Evolutionary conservation across 2,113 vertebrate genomes (phyloP).

Genomic region (Zapornia atra): DNA sequence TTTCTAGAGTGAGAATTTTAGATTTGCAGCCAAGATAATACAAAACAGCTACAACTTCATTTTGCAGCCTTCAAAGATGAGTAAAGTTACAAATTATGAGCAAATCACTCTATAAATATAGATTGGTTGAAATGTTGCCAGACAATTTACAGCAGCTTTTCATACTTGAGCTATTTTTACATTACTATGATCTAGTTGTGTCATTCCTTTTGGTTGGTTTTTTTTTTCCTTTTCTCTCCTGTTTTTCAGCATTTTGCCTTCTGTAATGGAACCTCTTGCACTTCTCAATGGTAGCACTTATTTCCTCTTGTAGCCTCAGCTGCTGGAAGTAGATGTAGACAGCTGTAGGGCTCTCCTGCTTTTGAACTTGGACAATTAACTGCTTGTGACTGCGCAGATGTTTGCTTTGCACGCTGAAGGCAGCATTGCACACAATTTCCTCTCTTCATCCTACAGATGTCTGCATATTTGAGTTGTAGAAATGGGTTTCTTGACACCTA

Average conservation of each 20-base stretch:
- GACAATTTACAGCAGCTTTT: background rate
- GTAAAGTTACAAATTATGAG: background rate
- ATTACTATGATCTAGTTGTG: background rate
- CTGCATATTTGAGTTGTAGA: conserved; percentile 15
- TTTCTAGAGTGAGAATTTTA: background rate
- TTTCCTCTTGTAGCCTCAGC: background rate
- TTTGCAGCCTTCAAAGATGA: background rate
- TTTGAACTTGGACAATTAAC: conserved; percentile 7
- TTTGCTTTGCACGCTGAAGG: conserved; percentile 19
- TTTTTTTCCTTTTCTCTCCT: background rate
- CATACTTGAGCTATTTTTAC: background rate
- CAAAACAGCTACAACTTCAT: background rate
- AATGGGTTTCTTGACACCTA: background rate
- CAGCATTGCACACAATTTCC: background rate
- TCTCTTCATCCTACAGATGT: background rate
- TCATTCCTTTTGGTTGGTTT: background rate
- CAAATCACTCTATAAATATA: background rate
- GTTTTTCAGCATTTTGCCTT: background rate
- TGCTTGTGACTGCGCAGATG: background rate
- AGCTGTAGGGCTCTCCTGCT: conserved; percentile 10
- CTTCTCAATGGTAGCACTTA: background rate
- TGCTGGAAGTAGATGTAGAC: conserved; percentile 25
- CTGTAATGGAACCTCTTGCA: background rate
- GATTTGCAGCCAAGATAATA: background rate
- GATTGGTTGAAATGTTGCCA: background rate